A percentile compares a stretch with the other conserved stretches of the same genome.
Evolutionary conservation across 2,888 invertebrate genomes (phyloP).

Genomic region (Ormyrus thymus): DNA sequence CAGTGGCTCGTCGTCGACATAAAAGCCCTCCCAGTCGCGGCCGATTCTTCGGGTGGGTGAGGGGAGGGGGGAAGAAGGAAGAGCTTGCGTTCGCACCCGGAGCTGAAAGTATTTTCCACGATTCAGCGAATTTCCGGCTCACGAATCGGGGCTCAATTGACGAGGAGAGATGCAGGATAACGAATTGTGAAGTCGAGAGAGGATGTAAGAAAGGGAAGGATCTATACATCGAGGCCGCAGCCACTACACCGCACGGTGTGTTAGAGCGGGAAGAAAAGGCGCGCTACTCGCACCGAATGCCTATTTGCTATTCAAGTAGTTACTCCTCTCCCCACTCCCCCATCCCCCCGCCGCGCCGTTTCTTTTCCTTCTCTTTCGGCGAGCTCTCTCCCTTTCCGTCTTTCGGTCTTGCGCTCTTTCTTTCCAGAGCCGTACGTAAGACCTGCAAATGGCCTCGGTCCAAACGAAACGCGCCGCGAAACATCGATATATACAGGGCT

Average conservation of each 20-base stretch:
- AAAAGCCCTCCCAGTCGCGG: neutral
- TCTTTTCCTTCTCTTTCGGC: too few relatives aligned
- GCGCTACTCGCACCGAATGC: constrained; percentile 51
- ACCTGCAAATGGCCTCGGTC: constrained; percentile 40
- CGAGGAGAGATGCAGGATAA: constrained; percentile 45
- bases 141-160: constrained; percentile 23
- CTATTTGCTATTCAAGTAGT: constrained; percentile 66
- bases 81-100: constrained; percentile 8
- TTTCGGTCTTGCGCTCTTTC: neutral
- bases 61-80: neutral
- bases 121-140: constrained; percentile 47
- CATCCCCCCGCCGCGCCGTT: neutral
- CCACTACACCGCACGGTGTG: constrained; percentile 8
- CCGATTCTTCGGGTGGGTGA: constrained; percentile 1
- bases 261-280: constrained; percentile 5
- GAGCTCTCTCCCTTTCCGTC: neutral
- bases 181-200: constrained; percentile 47
- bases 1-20: neutral
- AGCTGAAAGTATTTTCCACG: constrained; percentile 35
- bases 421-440: neutral
- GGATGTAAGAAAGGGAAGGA: constrained; percentile 32
- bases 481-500: neutral
- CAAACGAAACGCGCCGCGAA: constrained; percentile 40
- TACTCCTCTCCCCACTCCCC: constrained; percentile 54
- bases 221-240: neutral